phyloP scores from a whole-genome alignment of 1,140 invertebrate genomes.

The Oncopeltus fasciatus region DNA sequence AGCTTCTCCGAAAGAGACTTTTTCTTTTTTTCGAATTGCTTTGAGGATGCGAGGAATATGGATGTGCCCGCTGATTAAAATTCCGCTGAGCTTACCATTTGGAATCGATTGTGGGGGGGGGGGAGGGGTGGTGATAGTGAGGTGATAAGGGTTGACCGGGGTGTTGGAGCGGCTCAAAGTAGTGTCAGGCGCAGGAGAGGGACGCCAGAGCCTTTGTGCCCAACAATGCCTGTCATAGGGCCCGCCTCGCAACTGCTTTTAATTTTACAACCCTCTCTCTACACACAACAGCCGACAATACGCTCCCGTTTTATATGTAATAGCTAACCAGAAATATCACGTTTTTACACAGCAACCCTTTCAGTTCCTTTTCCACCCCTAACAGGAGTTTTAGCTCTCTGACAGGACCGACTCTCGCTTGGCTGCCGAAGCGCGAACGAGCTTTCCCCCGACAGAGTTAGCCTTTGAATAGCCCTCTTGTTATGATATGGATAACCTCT shows the following conservation, averaged over 20 bases:
- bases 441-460: too few species aligned
- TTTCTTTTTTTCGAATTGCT: not conserved
- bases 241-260: not conserved
- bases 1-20: not conserved
- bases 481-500: not conserved
- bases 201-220: not conserved
- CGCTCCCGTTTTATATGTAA: not conserved
- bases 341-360: not conserved
- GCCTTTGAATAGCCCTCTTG: not conserved
- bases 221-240: not conserved
- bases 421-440: too few species aligned
- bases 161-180: not conserved
- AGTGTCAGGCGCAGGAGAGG: not conserved
- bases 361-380: not conserved
- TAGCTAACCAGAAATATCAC: not conserved
- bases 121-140: not conserved
- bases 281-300: not conserved
- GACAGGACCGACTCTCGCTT: not conserved
- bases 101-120: not conserved
- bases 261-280: not conserved
- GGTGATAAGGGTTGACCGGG: not conserved
- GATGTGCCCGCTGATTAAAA: too few species aligned
- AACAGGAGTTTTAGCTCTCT: not conserved
- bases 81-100: too few species aligned
- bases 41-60: too few species aligned